Evolutionary conservation across 2,888 invertebrate species (phyloP).

Genomic region (Nomada ferruginata): DNA sequence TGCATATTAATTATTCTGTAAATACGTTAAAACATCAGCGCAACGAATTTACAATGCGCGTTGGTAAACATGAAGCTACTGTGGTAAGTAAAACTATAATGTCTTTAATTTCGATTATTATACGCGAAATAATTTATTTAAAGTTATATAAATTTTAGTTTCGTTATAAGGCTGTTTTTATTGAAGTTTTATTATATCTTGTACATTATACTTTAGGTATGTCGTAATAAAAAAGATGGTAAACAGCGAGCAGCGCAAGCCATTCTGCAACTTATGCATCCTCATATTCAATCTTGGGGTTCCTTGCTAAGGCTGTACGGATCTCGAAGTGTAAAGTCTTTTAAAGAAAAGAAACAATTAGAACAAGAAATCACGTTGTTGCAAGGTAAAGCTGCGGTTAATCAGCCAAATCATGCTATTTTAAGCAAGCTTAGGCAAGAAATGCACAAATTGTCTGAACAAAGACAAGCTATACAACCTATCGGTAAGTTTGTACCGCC

Average conservation of each 20-base stretch:
- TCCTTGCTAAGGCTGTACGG: constrained; percentile 96
- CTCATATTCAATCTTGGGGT: constrained; percentile 97
- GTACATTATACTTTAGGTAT: constrained; percentile 84
- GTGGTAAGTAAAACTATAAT: constrained; percentile 85
- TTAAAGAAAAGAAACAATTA: constrained; percentile 96
- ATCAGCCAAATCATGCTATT: constrained; percentile 96
- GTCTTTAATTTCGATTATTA: neutral
- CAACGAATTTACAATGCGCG: constrained; percentile 97
- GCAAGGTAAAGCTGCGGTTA: constrained; percentile 94
- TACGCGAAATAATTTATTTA: neutral
- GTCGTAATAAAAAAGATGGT: constrained; percentile 98
- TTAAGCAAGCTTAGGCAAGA: constrained; percentile 93
- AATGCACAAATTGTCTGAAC: constrained; percentile 90
- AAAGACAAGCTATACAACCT: constrained; percentile 85
- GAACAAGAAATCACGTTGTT: constrained; percentile 96
- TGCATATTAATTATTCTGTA: constrained; percentile 94
- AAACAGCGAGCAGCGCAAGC: constrained; percentile 98
- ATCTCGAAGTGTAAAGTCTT: constrained; percentile 94
- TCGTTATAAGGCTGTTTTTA: neutral
- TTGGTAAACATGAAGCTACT: constrained; percentile 95
- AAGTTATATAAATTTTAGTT: neutral
- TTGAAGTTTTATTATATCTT: neutral
- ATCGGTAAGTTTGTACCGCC: constrained; percentile 88
- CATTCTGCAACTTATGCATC: constrained; percentile 95
- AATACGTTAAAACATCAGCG: constrained; percentile 95